Percentiles rank a stretch among this genome's conserved stretches.
phyloP scores from a whole-genome alignment of 2,113 vertebrate genomes.

The Saguinus imperator region DNA sequence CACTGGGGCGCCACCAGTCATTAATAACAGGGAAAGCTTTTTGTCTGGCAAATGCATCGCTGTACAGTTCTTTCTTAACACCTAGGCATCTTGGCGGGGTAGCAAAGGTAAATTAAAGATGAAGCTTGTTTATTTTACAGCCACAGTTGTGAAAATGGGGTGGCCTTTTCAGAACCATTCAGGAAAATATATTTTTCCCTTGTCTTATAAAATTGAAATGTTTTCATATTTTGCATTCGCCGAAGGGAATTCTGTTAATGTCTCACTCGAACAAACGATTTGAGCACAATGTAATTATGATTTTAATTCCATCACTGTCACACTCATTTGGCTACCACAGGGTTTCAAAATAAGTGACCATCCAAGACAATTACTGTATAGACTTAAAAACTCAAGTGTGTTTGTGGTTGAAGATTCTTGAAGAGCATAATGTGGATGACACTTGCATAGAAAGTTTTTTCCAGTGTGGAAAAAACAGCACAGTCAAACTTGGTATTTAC shows the following conservation, averaged over 20 bases:
- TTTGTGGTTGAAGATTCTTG: slow-evolving; percentile 6
- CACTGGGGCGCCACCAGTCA: slow-evolving; percentile 86
- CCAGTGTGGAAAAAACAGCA: background rate
- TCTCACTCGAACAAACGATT: slow-evolving; percentile 65
- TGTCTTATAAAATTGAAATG: background rate
- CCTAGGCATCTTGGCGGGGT: slow-evolving; percentile 79
- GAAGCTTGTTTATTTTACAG: slow-evolving; percentile 79
- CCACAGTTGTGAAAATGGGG: slow-evolving; percentile 74
- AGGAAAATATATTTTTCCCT: slow-evolving; percentile 64
- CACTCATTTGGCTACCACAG: slow-evolving; percentile 26
- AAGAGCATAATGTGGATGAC: background rate
- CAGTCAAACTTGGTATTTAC: background rate
- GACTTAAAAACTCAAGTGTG: background rate
- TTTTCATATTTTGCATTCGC: slow-evolving; percentile 65
- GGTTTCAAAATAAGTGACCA: slow-evolving; percentile 25
- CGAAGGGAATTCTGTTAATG: slow-evolving; percentile 62
- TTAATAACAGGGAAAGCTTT: slow-evolving; percentile 88
- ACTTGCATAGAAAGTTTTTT: background rate
- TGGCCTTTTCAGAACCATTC: slow-evolving; percentile 77
- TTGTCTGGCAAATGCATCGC: slow-evolving; percentile 86
- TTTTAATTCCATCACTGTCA: slow-evolving; percentile 53
- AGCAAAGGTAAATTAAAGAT: slow-evolving; percentile 83
- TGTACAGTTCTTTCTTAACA: slow-evolving; percentile 77
- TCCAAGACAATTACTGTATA: background rate
- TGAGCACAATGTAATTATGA: background rate